A percentile compares a stretch with the other conserved stretches of the same genome.
Evolutionary conservation across 2,113 vertebrate genomes (phyloP).

Genomic region (Ophiodon elongatus): DNA sequence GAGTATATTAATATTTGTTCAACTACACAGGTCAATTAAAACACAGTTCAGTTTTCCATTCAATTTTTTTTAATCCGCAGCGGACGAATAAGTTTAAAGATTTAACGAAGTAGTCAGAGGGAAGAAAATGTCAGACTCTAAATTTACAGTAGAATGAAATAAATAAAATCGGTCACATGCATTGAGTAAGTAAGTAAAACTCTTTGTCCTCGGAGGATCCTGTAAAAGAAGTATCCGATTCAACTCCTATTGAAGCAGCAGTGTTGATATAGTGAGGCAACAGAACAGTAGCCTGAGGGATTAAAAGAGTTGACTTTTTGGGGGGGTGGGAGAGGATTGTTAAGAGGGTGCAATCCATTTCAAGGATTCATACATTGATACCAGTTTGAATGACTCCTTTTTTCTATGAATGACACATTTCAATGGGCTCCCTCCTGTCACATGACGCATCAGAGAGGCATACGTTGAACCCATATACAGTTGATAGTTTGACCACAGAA

Average conservation of each 20-base stretch:
- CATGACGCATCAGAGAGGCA: background rate
- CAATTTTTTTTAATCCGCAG: background rate
- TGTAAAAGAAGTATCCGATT: background rate
- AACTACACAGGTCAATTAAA: background rate
- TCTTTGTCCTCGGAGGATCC: background rate
- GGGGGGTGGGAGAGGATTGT: no score
- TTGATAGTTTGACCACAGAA: background rate
- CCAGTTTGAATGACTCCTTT: background rate
- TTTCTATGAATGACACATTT: background rate
- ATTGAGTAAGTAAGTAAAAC: background rate
- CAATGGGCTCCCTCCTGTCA: background rate
- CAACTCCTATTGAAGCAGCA: background rate
- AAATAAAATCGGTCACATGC: background rate
- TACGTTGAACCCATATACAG: background rate
- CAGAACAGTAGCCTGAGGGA: background rate
- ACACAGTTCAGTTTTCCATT: background rate
- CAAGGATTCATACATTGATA: background rate
- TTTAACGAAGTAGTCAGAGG: background rate
- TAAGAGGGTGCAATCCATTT: background rate
- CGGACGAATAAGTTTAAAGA: background rate
- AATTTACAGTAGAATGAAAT: slow-evolving; percentile 1
- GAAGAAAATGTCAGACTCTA: background rate
- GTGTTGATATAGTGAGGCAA: background rate
- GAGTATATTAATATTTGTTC: background rate
- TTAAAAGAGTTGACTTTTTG: background rate